These are phyloP conservation scores for Isotomurus palustris DNA, from an alignment of 2,888 invertebrate species.

Conservation along the genomic window DNA sequence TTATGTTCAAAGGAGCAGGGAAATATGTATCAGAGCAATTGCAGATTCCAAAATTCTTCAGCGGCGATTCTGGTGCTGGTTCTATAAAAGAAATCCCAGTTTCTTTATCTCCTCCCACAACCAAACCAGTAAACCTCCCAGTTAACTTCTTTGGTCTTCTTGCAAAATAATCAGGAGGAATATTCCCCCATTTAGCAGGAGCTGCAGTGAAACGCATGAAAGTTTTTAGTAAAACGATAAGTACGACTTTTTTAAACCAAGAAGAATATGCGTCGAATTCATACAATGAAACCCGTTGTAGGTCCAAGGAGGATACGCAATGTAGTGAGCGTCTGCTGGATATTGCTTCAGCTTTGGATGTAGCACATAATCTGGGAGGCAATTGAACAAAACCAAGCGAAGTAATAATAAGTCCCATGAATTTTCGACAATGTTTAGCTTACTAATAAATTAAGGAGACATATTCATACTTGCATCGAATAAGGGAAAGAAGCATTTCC, in stretches of 20 bases:
- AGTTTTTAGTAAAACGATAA: not conserved
- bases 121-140: not conserved
- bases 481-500: no score
- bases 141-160: not conserved
- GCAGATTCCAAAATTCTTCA: not conserved
- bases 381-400: no score
- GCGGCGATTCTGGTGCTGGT: not conserved
- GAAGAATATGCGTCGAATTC: not conserved
- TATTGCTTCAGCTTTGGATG: no score
- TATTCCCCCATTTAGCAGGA: not conserved
- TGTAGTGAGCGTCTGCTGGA: no score
- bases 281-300: conserved; percentile 20
- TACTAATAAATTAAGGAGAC: no score
- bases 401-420: no score
- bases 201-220: not conserved
- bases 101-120: not conserved
- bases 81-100: conserved; percentile 7
- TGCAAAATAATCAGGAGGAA: not conserved
- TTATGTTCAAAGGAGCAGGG: conserved; percentile 16
- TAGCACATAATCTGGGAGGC: no score
- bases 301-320: conserved; percentile 17
- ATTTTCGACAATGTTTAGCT: no score
- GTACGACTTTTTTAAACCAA: not conserved
- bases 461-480: no score
- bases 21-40: not conserved